Conservation (phyloP, 2,888 invertebrate genomes). For the Diloba caeruleocephala region DNA sequence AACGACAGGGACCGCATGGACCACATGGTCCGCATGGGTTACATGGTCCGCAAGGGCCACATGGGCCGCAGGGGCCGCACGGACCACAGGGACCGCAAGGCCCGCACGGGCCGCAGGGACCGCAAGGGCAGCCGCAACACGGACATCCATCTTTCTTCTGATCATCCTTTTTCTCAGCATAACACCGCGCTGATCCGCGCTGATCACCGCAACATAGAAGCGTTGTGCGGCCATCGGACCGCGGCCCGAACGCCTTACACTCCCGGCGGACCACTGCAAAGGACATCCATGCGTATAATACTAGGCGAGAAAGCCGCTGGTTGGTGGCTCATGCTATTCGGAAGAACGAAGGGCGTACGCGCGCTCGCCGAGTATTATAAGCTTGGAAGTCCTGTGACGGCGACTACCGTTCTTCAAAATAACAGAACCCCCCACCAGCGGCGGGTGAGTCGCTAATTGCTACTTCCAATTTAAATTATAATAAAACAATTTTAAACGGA, state of each 20-base stretch:
- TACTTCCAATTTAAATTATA: no score
- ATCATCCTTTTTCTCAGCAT: slow-evolving; percentile 65
- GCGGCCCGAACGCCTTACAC: slow-evolving; percentile 44
- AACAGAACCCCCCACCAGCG: slow-evolving; percentile 72
- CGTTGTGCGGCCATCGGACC: slow-evolving; percentile 51
- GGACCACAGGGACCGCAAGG: slow-evolving; percentile 66
- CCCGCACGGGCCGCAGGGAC: slow-evolving; percentile 58
- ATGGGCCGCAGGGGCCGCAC: slow-evolving; percentile 58
- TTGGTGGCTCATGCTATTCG: slow-evolving; percentile 75
- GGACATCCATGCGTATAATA: slow-evolving; percentile 82
- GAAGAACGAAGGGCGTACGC: slow-evolving; percentile 75
- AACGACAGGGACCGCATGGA: slow-evolving; percentile 12
- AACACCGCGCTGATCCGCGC: slow-evolving; percentile 56
- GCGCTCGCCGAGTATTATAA: slow-evolving; percentile 80
- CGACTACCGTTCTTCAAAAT: slow-evolving; percentile 83
- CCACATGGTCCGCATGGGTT: slow-evolving; percentile 58
- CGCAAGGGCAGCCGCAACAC: slow-evolving; percentile 55
- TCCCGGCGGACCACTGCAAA: slow-evolving; percentile 71
- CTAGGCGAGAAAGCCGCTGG: slow-evolving; percentile 71
- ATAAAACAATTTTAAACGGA: no score
- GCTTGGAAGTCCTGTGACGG: slow-evolving; percentile 74
- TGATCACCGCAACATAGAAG: slow-evolving; percentile 69
- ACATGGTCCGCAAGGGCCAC: slow-evolving; percentile 61
- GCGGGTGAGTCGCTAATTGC: slow-evolving; percentile 18
- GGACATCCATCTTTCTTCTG: slow-evolving; percentile 56